phyloP scores from a whole-genome alignment of 2,888 invertebrate species.

The Oscheius myriophilus region DNA sequence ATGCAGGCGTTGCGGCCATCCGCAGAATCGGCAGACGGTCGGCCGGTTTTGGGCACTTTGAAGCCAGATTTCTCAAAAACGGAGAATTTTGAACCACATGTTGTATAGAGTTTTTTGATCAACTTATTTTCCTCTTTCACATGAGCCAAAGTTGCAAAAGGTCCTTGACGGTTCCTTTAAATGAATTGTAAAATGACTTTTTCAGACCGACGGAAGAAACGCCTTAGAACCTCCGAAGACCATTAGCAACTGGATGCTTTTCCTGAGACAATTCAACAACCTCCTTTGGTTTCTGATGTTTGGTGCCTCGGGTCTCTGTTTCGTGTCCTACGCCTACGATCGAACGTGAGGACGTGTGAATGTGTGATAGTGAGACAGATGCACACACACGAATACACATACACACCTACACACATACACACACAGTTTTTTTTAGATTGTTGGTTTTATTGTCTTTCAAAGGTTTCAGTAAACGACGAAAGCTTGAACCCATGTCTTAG shows the following conservation, averaged over 20 bases:
- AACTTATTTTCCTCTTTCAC: too few species aligned
- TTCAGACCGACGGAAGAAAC: slow-evolving; percentile 54
- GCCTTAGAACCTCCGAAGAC: slow-evolving; percentile 58
- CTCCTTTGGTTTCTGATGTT: slow-evolving; percentile 65
- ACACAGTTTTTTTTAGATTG: neutral
- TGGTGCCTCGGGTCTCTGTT: slow-evolving; percentile 54
- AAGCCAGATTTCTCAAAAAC: too few species aligned
- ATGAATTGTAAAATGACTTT: slow-evolving; percentile 5
- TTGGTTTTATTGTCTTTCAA: neutral
- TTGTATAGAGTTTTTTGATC: too few species aligned
- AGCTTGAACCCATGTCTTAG: too few species aligned
- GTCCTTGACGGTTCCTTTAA: slow-evolving; percentile 6
- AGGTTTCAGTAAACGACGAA: neutral
- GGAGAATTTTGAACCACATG: too few species aligned
- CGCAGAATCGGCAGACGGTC: too few species aligned
- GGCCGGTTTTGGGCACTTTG: too few species aligned
- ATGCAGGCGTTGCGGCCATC: too few species aligned
- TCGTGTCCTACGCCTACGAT: slow-evolving; percentile 55
- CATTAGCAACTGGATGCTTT: slow-evolving; percentile 56
- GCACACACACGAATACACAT: neutral
- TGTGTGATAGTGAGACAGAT: too few species aligned
- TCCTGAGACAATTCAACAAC: slow-evolving; percentile 62
- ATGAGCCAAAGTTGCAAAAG: neutral
- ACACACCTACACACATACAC: too few species aligned
- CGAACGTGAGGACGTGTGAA: slow-evolving; percentile 30